phyloP scores from a whole-genome alignment of 2,113 vertebrate species.

The Bos taurus region DNA sequence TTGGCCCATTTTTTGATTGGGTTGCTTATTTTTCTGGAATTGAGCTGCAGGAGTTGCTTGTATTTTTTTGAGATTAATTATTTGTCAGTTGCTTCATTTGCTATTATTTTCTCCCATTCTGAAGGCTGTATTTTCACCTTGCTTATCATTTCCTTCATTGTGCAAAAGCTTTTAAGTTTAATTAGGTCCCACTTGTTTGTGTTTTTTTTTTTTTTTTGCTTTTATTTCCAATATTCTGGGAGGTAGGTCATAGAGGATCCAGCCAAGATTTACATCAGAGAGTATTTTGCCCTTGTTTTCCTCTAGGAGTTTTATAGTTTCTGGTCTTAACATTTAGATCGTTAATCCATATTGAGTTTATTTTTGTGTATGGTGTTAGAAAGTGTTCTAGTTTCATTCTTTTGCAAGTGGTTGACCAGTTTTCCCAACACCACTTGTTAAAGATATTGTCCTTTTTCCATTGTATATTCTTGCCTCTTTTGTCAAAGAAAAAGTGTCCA shows the following conservation, averaged over 20 bases:
- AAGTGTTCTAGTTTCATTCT: neutral
- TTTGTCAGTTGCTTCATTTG: neutral
- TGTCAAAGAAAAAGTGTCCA: neutral
- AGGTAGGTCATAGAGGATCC: neutral
- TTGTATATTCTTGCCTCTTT: neutral
- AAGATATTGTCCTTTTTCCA: neutral
- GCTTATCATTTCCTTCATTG: neutral
- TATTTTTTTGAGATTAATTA: neutral
- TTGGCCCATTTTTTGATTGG: neutral
- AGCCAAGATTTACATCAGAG: neutral
- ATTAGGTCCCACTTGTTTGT: neutral
- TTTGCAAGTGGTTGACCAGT: neutral
- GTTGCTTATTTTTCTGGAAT: neutral
- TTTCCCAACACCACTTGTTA: neutral
- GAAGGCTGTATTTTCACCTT: neutral
- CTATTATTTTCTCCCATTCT: neutral
- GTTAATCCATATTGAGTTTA: neutral
- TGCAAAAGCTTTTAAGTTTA: neutral
- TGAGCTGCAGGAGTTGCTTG: neutral
- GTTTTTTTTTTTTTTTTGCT: neutral
- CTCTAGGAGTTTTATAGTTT: neutral
- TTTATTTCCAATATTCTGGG: neutral
- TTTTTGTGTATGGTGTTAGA: neutral
- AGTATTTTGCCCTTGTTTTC: neutral
- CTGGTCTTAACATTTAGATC: neutral